These are phyloP conservation scores for Hephaestus fuliginosus DNA, from an alignment of 2,797 vertebrate species.

Conservation along the genomic window DNA sequence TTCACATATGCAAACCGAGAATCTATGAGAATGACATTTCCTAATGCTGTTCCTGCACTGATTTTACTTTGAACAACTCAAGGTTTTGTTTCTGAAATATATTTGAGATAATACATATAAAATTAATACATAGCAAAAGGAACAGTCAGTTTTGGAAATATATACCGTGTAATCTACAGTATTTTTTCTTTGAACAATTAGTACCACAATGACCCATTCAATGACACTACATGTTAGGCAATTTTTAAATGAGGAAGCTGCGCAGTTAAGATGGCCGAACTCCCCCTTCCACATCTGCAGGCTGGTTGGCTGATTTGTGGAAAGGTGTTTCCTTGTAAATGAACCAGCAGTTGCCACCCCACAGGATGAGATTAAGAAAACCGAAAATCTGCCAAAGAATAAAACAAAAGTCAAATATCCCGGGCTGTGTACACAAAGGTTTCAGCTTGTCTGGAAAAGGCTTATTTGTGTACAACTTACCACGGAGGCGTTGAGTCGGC, in stretches of 20 bases:
- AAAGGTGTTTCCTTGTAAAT: conserved; percentile 96
- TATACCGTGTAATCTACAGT: background rate
- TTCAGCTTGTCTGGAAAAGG: background rate
- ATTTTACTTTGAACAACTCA: conserved; percentile 19
- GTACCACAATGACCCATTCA: conserved; percentile 45
- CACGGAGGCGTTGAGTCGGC: conserved; percentile 94
- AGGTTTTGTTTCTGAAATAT: conserved; percentile 17
- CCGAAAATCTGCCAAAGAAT: conserved; percentile 89
- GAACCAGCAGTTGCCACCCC: conserved; percentile 97
- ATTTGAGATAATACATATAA: conserved; percentile 21
- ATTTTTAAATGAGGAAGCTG: conserved; percentile 20
- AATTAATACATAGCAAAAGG: conserved; percentile 22
- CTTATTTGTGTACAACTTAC: conserved; percentile 77
- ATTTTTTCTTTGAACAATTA: conserved; percentile 34
- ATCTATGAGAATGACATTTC: background rate
- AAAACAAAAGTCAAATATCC: background rate
- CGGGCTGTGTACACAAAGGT: background rate
- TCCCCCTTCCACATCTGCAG: conserved; percentile 54
- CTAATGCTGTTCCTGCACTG: background rate
- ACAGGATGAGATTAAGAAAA: conserved; percentile 94
- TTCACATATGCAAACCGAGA: conserved; percentile 13
- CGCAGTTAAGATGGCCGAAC: conserved; percentile 60
- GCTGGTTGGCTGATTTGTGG: conserved; percentile 81
- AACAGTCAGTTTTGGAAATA: conserved; percentile 34
- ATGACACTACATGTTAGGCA: conserved; percentile 21